Percentiles rank a stretch among this genome's conserved stretches.
phyloP scores from a whole-genome alignment of 2,113 vertebrate genomes.

The Polyodon spathula region DNA sequence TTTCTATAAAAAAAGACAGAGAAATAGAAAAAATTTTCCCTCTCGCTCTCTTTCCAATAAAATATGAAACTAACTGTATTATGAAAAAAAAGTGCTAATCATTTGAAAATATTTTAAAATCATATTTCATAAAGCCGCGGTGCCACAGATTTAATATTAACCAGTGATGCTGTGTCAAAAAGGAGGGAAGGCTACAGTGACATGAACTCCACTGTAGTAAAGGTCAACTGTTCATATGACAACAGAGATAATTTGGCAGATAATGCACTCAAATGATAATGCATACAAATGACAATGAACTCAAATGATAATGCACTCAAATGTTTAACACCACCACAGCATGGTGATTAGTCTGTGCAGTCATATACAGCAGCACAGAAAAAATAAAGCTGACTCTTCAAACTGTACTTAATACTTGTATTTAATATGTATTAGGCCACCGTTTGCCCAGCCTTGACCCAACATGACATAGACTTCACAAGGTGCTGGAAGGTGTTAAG shows the following conservation, averaged over 20 bases:
- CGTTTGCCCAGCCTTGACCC: no score
- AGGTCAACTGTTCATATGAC: constrained; percentile 25
- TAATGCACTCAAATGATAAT: constrained; percentile 22
- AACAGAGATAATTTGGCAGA: constrained; percentile 16
- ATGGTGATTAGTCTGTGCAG: not conserved
- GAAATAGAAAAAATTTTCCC: no score
- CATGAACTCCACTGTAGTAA: constrained; percentile 22
- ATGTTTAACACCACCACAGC: constrained; percentile 11
- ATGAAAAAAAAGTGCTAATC: constrained; percentile 55
- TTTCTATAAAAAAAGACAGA: no score
- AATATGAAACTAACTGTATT: constrained; percentile 48
- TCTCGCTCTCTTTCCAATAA: constrained; percentile 49
- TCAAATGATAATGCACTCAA: constrained; percentile 26
- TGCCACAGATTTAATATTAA: constrained; percentile 45
- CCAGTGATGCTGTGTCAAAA: constrained; percentile 33
- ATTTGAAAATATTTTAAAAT: constrained; percentile 49
- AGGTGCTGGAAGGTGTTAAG: no score
- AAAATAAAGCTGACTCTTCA: not conserved
- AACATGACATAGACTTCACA: no score
- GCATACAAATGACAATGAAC: no score
- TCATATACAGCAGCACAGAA: not conserved
- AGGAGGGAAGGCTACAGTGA: constrained; percentile 21
- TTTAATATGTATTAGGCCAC: no score
- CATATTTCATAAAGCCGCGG: constrained; percentile 45
- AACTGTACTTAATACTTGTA: no score